Base-by-base conservation (phyloP, 2,797 vertebrate genomes). In the Neosilurus mollespiculum region DNA sequence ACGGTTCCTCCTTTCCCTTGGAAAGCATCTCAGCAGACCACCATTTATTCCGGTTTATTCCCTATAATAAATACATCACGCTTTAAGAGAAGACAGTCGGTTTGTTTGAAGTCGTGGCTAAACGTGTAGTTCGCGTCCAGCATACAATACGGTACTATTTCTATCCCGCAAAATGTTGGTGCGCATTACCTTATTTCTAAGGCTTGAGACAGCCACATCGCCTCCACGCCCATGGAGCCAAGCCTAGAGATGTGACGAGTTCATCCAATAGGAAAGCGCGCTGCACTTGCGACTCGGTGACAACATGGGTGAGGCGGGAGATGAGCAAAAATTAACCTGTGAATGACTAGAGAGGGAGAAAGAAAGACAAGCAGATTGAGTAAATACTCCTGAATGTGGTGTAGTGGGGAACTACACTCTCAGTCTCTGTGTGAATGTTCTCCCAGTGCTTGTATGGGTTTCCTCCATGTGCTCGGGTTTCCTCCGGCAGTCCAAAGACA, bases 211-310 rank as follows among this genome's bases (percentile, higher is more conserved):
- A 56, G 67, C 69, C 49, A 11, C 24, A 16, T 81, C 65, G 30
- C 62, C 66, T 91, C 93, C 92, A 93, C 93, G 93, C 93, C 94
- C 93, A 92, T 93, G 86, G 90, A 43, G 43, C 43, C 43, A 8
- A 43, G 43, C 43, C 43, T 87, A 92, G 88, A 90, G 90, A 88
- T 79, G 16, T 34, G 78, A 15, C 18, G 56, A 81, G 34, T 12
- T 37, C 72, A 89, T 78, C 93, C 94, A 94, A 93, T 94, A 90
- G 90, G 81, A 84, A 62, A 1, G 87, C 89, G 54, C 87, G 84
- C 82, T 81, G 59, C 84, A 84, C 85, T 71, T 75, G 53, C 24
- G 86, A 84, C 78, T 81, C 20, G 54, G 84, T 80, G 69, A 66
- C 78, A 59, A 34, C 51, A 26, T 69, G 26, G 59, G 22, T 75